Conservation (phyloP, 2,797 vertebrate genomes). For the Phoebastria nigripes region DNA sequence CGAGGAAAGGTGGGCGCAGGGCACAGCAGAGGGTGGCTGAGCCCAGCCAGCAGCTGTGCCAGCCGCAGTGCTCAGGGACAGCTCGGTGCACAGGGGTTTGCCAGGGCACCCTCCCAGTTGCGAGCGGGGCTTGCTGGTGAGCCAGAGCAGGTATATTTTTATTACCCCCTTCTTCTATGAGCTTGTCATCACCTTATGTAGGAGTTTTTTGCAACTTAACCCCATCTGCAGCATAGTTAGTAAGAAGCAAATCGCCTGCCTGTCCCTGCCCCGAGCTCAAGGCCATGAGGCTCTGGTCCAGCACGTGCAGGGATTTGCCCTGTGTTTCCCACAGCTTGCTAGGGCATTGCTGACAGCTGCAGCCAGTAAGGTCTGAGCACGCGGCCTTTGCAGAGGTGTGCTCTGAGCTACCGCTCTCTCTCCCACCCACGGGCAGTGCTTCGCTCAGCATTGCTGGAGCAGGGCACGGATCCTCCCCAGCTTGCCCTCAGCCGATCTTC, state of each 20-base stretch:
- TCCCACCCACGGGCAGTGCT: fast-evolving
- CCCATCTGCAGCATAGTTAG: not conserved
- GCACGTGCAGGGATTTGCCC: not conserved
- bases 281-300: not conserved
- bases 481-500: not conserved
- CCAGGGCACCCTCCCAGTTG: not conserved
- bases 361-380: fast-evolving
- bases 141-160: not conserved
- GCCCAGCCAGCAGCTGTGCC: not conserved
- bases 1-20: not conserved
- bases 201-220: not conserved
- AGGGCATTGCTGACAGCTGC: not conserved
- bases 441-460: not conserved
- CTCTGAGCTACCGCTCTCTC: not conserved
- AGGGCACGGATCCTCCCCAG: not conserved
- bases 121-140: not conserved
- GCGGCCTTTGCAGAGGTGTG: not conserved
- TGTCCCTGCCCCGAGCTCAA: not conserved
- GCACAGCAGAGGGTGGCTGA: not conserved
- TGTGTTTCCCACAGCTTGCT: not conserved
- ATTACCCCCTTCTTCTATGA: fast-evolving
- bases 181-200: not conserved
- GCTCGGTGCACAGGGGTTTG: not conserved
- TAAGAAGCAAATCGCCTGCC: not conserved
- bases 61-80: fast-evolving